A percentile compares a stretch with the other conserved stretches of the same genome.
Conservation (phyloP, 2,888 invertebrate species). For the Argyra leucocephala region DNA sequence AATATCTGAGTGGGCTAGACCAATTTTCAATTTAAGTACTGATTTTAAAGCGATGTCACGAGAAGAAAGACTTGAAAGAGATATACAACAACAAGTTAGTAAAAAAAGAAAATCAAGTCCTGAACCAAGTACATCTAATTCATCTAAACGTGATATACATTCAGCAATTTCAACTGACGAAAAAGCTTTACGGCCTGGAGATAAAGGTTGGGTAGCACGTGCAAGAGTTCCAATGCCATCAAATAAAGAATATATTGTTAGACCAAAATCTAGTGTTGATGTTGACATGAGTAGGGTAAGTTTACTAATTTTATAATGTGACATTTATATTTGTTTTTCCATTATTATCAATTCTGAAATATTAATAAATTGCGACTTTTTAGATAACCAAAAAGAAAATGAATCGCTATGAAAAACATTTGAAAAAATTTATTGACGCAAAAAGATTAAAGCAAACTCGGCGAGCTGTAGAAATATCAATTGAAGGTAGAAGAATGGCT, state of each 20-base stretch:
- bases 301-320: slow-evolving; percentile 23
- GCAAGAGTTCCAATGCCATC: slow-evolving; percentile 92
- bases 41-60: slow-evolving; percentile 85
- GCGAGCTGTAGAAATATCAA: slow-evolving; percentile 87
- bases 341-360: slow-evolving; percentile 9
- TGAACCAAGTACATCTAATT: slow-evolving; percentile 44
- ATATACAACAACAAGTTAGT: slow-evolving; percentile 71
- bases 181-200: slow-evolving; percentile 76
- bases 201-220: slow-evolving; percentile 88
- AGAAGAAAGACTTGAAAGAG: slow-evolving; percentile 89
- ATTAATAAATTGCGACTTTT: slow-evolving; percentile 25
- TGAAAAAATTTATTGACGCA: slow-evolving; percentile 80
- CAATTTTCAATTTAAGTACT: slow-evolving; percentile 91
- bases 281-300: slow-evolving; percentile 71
- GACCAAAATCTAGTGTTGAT: slow-evolving; percentile 86
- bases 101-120: slow-evolving; percentile 36
- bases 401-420: slow-evolving; percentile 84
- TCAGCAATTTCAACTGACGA: slow-evolving; percentile 53
- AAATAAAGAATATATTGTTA: slow-evolving; percentile 89
- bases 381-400: slow-evolving; percentile 72
- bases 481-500: slow-evolving; percentile 94
- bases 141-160: slow-evolving; percentile 49
- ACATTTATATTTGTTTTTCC: slow-evolving; percentile 10
- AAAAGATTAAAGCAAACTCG: slow-evolving; percentile 69
- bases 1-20: slow-evolving; percentile 95